Base-by-base conservation (phyloP, 1,140 invertebrate genomes). In the Lordiphosa clarofinis region DNA sequence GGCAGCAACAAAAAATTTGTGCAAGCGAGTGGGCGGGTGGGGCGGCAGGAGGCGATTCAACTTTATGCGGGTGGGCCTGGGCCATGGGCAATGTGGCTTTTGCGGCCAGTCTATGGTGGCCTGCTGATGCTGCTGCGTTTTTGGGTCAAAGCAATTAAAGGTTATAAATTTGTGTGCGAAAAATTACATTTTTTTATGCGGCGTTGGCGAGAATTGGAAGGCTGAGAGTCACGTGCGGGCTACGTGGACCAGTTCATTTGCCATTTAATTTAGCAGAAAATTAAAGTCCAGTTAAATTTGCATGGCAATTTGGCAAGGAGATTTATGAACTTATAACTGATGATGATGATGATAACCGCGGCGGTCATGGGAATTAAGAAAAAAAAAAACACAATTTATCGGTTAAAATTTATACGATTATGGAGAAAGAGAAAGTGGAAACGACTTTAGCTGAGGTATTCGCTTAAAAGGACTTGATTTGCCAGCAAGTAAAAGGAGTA, bases 91-190 rank as follows among this genome's bases (percentile, higher is more conserved):
- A 56, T 76, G 67, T 76, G 76, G 76, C 76, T 64, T 75, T 71
- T 82, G 71, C 61, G 76, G 76, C 67, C 69, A 44, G 56, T 56
- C 42, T 28, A 54, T 39, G 52, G 19, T 47, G 24, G 57, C 38
- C 31, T 13, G 19, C 38, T 28, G 11, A 19, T 47, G 52, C 64
- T 53, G 67, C 71, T 73, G 78, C 64, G 66, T 82, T 82, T 84
- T 84, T 84, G 79, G 79, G 78, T 86, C 78, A 84, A 86, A 84
- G 79, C 79, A 84, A 84, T 84, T 84, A 84, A 84, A 84, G 78
- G 79, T 84, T 84, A 84, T 84, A 84, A 86, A 84, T 84, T 82
- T 84, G 57, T 69, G 54, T 84, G 76, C 78, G 57, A 82, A 78
- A 82, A 84, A 76, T 82, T 81, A 72, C 56, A 52, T 68, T 65